Conservation (phyloP, 2,888 invertebrate species). For the Deilephila porcellus region DNA sequence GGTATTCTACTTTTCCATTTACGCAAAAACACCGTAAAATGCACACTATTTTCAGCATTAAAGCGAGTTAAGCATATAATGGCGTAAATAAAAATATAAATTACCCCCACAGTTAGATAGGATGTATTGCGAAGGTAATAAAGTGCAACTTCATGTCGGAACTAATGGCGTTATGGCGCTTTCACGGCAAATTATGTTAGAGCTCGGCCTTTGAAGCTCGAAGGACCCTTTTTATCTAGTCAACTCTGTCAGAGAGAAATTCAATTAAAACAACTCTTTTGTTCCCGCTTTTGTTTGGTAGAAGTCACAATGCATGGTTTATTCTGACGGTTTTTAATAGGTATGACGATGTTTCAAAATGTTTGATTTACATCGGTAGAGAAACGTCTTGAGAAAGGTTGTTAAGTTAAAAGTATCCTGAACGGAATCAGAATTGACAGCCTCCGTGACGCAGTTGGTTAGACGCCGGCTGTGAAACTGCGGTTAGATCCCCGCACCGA, state of each 20-base stretch:
- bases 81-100: background rate
- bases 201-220: slow-evolving; percentile 7
- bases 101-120: background rate
- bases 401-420: no score
- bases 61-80: background rate
- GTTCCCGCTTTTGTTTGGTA: background rate
- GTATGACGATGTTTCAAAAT: no score
- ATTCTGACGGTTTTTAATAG: no score
- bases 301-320: background rate
- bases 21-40: background rate
- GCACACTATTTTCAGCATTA: background rate
- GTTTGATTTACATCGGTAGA: no score
- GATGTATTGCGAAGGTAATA: slow-evolving; percentile 14
- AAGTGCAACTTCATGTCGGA: slow-evolving; percentile 37
- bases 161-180: slow-evolving; percentile 33
- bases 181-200: slow-evolving; percentile 32
- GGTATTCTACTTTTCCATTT: no score
- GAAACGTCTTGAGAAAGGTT: no score
- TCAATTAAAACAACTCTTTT: slow-evolving; percentile 1
- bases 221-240: slow-evolving; percentile 1
- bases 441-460: no score
- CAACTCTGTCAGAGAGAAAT: background rate
- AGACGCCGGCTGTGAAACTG: no score
- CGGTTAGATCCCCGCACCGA: no score
- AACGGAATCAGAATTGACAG: no score